A percentile compares a stretch with the other conserved stretches of the same genome.
These are phyloP conservation scores for Atherinosoma microstoma DNA, from an alignment of 2,797 vertebrate species.

Conservation along the genomic window DNA sequence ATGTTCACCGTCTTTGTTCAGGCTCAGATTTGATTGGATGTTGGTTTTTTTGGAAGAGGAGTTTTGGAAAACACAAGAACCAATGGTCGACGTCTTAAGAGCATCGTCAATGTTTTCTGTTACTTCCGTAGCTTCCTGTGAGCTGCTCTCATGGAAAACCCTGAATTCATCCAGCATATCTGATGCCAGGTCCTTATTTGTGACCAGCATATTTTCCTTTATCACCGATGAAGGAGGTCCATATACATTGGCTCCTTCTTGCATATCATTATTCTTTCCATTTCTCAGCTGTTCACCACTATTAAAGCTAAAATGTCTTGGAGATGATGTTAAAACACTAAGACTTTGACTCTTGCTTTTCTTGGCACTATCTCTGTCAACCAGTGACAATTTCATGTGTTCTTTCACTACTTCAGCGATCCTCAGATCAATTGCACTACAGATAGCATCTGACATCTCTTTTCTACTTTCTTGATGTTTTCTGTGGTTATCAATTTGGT, in stretches of 20 bases:
- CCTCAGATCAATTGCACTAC: conserved; percentile 79
- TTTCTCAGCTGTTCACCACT: conserved; percentile 6
- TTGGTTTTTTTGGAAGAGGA: not conserved
- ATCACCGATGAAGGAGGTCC: conserved; percentile 1
- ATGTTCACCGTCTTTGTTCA: not conserved
- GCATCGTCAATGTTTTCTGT: not conserved
- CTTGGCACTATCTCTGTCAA: conserved; percentile 1
- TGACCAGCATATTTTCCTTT: conserved; percentile 15
- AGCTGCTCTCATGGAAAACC: not conserved
- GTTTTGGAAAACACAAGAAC: conserved; percentile 15
- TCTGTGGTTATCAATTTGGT: conserved; percentile 5
- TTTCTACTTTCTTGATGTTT: conserved; percentile 38
- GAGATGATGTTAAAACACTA: conserved; percentile 31
- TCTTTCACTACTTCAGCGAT: conserved; percentile 84
- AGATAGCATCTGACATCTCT: conserved; percentile 70
- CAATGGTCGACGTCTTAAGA: not conserved
- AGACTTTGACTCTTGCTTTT: conserved; percentile 50
- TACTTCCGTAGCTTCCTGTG: conserved; percentile 1
- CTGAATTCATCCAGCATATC: not conserved
- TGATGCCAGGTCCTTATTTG: conserved; percentile 23
- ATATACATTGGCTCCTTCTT: conserved; percentile 17
- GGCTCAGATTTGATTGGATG: conserved; percentile 20
- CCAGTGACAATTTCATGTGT: conserved; percentile 64
- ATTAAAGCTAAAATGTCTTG: conserved; percentile 29
- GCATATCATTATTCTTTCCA: conserved; percentile 29